Base-by-base conservation (phyloP, 2,797 vertebrate species). In the Hydrocynus forskahlii region DNA sequence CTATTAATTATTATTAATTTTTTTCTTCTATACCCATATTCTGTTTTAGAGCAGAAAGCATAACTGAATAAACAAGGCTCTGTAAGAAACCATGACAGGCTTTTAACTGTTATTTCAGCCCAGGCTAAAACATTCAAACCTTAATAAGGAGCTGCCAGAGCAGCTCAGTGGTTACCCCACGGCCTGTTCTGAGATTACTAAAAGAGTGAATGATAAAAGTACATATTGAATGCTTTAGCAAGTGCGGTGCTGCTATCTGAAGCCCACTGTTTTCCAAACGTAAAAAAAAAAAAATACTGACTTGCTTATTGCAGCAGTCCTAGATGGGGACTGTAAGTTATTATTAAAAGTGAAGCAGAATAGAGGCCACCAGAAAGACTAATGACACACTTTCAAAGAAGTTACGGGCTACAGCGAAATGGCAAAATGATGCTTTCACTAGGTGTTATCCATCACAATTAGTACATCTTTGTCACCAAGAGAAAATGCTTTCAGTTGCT, bases 381-480 rank as follows among this genome's bases (percentile, higher is more conserved):
- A 92, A 94, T 94, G 91, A 78, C 81, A 83, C 66, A 21, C 79
- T 87, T 91, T 87, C 87, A 83, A 84, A 87, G 73, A 89, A 87
- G 87, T 86, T 92, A 90, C 90, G 91, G 86, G 85, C 54, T 92
- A 91, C 91, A 91, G 91, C 91, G 90, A 91, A 92, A 91, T 84
- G 87, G 86, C 80, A 81, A 86, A 92, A 92, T 86, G 83, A 91
- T 88, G 88, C 91, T 76, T 81, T 86, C 79, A 62, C 74, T 21
- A 71, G 78, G 83, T 60, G 79, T 88, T 87, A 93, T 94, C 91
- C 88, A 91, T 94, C 92, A 93, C 88, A 88, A 91, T 93, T 92
- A 94, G 90, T 91, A 85, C 80, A 67, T 82, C 84, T 89, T 90
- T 90, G 78, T 88, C 88, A 80, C 82, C 77, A 76, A 79, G 74